Percentiles rank a stretch among this genome's conserved stretches.
Evolutionary conservation across 1,140 invertebrate genomes (phyloP).

Genomic region (Pseudomyrmex flavicornis): DNA sequence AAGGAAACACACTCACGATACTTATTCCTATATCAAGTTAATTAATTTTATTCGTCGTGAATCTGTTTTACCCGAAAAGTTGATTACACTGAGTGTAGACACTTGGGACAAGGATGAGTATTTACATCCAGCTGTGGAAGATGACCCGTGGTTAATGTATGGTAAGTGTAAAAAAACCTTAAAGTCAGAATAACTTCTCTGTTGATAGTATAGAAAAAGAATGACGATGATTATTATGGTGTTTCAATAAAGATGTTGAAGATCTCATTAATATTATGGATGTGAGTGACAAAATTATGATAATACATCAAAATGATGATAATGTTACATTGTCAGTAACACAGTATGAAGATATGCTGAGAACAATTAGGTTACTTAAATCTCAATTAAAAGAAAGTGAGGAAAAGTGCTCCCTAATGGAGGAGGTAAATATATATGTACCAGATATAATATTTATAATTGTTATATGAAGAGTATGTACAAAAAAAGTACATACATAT

Average conservation of each 20-base stretch:
- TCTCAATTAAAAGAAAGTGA: slow-evolving; percentile 82
- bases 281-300: slow-evolving; percentile 77
- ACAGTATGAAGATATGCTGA: slow-evolving; percentile 88
- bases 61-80: slow-evolving; percentile 86
- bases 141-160: slow-evolving; percentile 94
- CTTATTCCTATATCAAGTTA: slow-evolving; percentile 94
- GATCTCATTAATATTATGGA: slow-evolving; percentile 76
- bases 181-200: not conserved
- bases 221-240: slow-evolving; percentile 35
- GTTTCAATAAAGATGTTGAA: slow-evolving; percentile 77
- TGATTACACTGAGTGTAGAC: slow-evolving; percentile 85
- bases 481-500: not conserved
- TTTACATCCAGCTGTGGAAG: slow-evolving; percentile 90
- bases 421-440: slow-evolving; percentile 79
- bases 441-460: not conserved
- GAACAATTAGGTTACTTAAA: slow-evolving; percentile 85
- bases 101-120: slow-evolving; percentile 92
- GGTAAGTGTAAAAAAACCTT: slow-evolving; percentile 85
- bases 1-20: slow-evolving; percentile 90
- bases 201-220: not conserved
- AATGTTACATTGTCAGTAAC: slow-evolving; percentile 87
- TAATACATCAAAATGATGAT: slow-evolving; percentile 85
- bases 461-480: not conserved
- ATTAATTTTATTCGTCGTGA: slow-evolving; percentile 93
- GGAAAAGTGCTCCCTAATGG: slow-evolving; percentile 77